Percentiles rank a stretch among this genome's conserved stretches.
phyloP scores from a whole-genome alignment of 2,888 invertebrate genomes.

The Eupithecia subfuscata region DNA sequence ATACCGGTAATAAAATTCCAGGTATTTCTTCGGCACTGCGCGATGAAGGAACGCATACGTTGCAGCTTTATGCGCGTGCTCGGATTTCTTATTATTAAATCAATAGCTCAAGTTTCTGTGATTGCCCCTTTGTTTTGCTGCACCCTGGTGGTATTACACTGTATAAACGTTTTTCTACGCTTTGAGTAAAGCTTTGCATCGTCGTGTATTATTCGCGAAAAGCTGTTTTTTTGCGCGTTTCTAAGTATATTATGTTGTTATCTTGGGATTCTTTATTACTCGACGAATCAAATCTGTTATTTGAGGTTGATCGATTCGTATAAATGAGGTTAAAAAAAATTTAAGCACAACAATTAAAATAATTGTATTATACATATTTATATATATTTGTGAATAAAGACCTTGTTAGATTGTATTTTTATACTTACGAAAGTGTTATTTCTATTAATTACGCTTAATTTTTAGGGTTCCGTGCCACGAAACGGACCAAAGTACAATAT shows the following conservation, averaged over 20 bases:
- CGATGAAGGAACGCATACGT: conserved; percentile 16
- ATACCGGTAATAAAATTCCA: not conserved
- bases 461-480: too few species aligned
- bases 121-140: conserved; percentile 39
- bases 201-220: not conserved
- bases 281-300: not conserved
- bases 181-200: not conserved
- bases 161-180: not conserved
- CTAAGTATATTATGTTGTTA: too few species aligned
- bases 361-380: too few species aligned
- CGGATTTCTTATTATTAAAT: conserved; percentile 39
- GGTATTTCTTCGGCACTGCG: conserved; percentile 17
- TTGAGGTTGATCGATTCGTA: too few species aligned
- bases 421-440: too few species aligned
- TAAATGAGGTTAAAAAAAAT: not conserved
- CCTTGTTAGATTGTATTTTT: too few species aligned
- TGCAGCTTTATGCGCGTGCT: conserved; percentile 26
- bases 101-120: conserved; percentile 33
- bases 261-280: not conserved
- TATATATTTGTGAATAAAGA: too few species aligned
- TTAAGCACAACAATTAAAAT: not conserved
- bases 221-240: not conserved
- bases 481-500: not conserved
- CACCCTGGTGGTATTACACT: conserved; percentile 9
- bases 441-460: too few species aligned